phyloP scores from a whole-genome alignment of 2,888 invertebrate genomes.

The Cryptophagus acutangulus region DNA sequence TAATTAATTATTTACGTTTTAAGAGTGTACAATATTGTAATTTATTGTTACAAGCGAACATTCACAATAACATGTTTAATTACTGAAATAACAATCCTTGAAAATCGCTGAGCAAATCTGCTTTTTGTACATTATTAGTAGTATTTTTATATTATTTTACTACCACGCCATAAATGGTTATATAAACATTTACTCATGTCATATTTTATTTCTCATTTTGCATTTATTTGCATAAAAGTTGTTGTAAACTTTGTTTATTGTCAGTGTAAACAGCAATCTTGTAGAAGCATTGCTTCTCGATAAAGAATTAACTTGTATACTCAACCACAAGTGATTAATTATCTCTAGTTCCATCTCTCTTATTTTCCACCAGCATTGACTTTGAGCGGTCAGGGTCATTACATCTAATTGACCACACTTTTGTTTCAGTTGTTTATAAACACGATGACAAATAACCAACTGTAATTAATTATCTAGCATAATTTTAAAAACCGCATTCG shows the following conservation, averaged over 20 bases:
- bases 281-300: constrained; percentile 1
- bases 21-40: constrained; percentile 6
- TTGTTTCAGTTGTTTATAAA: too few species aligned
- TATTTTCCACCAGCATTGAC: constrained; percentile 8
- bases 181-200: constrained; percentile 20
- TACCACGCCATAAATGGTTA: constrained; percentile 15
- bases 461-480: too few species aligned
- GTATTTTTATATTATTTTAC: constrained; percentile 11
- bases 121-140: constrained; percentile 9
- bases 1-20: constrained; percentile 8
- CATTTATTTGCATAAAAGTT: constrained; percentile 19
- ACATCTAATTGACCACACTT: constrained; percentile 7
- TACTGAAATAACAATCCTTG: constrained; percentile 18
- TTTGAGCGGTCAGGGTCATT: constrained; percentile 17
- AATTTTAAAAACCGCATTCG: too few species aligned
- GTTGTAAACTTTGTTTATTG: constrained; percentile 18
- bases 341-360: constrained; percentile 9
- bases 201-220: constrained; percentile 11
- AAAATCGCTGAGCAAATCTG: constrained; percentile 12
- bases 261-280: constrained; percentile 15
- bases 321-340: constrained; percentile 9
- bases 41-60: constrained; percentile 9
- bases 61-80: constrained; percentile 14
- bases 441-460: too few species aligned
- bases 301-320: constrained; percentile 2